Conservation (phyloP, 2,888 invertebrate species). For the Chironomus tentans region DNA sequence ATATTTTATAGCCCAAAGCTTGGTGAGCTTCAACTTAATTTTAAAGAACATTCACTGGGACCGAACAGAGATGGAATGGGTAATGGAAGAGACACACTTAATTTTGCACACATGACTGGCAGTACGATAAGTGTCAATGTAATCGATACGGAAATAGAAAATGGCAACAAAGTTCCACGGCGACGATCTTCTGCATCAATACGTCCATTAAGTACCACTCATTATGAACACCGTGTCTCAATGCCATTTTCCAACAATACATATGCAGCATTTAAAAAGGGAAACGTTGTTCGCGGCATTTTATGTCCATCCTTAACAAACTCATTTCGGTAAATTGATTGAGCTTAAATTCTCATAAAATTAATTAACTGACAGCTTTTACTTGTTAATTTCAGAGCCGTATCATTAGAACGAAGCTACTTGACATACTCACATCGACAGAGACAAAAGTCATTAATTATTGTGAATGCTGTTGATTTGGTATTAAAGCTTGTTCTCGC, state of each 20-base stretch:
- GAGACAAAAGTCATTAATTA: constrained; percentile 80
- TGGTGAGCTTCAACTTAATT: neutral
- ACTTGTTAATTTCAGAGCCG: constrained; percentile 30
- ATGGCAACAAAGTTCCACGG: neutral
- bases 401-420: constrained; percentile 66
- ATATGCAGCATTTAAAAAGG: constrained; percentile 59
- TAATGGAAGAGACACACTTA: neutral
- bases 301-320: constrained; percentile 81
- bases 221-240: constrained; percentile 8
- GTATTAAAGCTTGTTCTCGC: constrained; percentile 58
- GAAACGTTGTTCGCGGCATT: constrained; percentile 73
- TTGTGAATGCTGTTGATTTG: constrained; percentile 82
- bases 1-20: neutral
- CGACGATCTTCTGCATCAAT: neutral
- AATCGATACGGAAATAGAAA: neutral
- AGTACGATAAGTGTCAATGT: neutral
- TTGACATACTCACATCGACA: constrained; percentile 83
- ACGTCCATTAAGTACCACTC: neutral
- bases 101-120: neutral
- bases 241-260: constrained; percentile 40
- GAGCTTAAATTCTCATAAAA: neutral
- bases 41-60: neutral
- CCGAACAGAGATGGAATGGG: neutral
- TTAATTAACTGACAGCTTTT: neutral
- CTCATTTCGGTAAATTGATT: constrained; percentile 54